Evolutionary conservation across 23 tunicate genomes (phyloP), one percentile per base, ranked within the genome.

Genomic region (Oikopleura albicans): DNA sequence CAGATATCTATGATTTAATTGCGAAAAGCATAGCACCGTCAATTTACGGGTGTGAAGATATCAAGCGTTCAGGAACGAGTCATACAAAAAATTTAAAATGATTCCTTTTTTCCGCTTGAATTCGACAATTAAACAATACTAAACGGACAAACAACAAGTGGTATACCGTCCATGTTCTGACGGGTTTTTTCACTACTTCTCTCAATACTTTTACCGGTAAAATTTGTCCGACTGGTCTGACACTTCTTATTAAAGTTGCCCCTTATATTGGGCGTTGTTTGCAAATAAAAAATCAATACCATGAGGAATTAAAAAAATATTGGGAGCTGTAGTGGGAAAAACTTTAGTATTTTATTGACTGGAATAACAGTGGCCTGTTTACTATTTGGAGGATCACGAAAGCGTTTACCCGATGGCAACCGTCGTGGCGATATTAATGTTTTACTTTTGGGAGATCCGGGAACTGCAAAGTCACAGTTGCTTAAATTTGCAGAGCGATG

Each of bases 391-490:
- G 99, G 99, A 2, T 95, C 99, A 0, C 86, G 99, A n/a, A 95
- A 95, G 76, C 76, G 96, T 35, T 75, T 95, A 0, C 99, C 99
- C 8, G 99, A 95, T 83, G 99, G 99, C 36, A 95, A 95, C 1
- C 40, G 99, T 40, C 85, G 99, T 38, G 99, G 99, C 33, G 99
- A 95, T 85, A 91, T 95, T 38, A 95, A 95, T 39, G 37, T 95
- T 0, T 79, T 95, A 83, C 41, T 95, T 75, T 71, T 95, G 0
- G 99, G 99, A 28, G 99, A 95, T 75, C 99, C 99, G 56, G 99
- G 99, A 0, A 95, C 99, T 31, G 99, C 99, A 0, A 95, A 95
- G 75, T 95, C 99, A 0, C 99, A 95, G 83, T 87, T 95, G 33
- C 75, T 95, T 38, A 95, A 95, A 85, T 95, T 95, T 85, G 99